Evolutionary conservation across 2,797 vertebrate species (phyloP), one percentile per base, ranked within the genome.

Genomic region (Tapera naevia): DNA sequence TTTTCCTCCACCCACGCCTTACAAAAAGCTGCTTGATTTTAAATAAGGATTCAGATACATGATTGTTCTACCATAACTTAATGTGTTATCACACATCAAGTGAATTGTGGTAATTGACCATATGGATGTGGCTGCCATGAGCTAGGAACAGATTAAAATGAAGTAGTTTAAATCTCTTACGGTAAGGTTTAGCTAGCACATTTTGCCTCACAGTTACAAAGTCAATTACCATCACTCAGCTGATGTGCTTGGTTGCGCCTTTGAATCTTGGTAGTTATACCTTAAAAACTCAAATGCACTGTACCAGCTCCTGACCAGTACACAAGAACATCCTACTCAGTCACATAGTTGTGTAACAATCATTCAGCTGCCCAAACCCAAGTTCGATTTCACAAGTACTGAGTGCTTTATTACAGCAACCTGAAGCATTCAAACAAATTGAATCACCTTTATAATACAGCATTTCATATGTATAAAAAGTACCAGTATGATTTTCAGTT

Each of bases 401-500:
- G 97, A 98, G 98, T 98, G 98, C 97, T 99, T 99, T 98, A 98
- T 92, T 98, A 98, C 98, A 98, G 98, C 98, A 98, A 98, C 97
- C 97, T 98, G 98, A 98, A 98, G 98, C 98, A 98, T 98, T 98
- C 98, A 96, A 97, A 99, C 97, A 94, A 98, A 98, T 86, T 98
- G 98, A 98, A 97, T 98, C 98, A 98, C 97, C 96, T 98, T 98
- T 97, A 96, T 98, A 98, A 98, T 98, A 98, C 98, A 98, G 96
- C 97, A 97, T 98, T 97, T 98, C 97, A 97, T 97, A 98, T 96
- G 98, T 98, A 98, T 98, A 97, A 96, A n/a, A 98, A 98, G 98
- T 99, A 99, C 98, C 98, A 98, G 97, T 91, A 98, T 87, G 80
- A 97, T 97, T 98, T 95, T 91, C 86, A 92, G 86, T 97, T 98